A percentile compares a stretch with the other conserved stretches of the same genome.
Conservation (phyloP, 2,113 vertebrate genomes). For the Petrocephalus microphthalmus region DNA sequence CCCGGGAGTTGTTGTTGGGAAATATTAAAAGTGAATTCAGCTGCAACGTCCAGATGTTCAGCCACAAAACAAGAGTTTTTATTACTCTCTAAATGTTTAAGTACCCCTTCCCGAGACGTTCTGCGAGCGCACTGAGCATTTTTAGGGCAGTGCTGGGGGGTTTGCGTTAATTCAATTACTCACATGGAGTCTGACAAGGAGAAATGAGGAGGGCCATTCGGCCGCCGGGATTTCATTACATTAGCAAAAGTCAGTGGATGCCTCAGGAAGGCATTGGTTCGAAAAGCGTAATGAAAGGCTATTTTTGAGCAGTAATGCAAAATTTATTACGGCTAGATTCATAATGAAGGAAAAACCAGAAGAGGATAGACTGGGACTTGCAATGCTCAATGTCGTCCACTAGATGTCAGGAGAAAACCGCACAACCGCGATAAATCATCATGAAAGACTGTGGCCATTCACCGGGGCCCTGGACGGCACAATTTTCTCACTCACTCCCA, state of each 20-base stretch:
- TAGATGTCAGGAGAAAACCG: not conserved
- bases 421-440: not conserved
- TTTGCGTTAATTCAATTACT: not conserved
- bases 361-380: not conserved
- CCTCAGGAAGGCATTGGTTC: not conserved
- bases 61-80: not conserved
- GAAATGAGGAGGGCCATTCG: not conserved
- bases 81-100: constrained; percentile 5
- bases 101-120: not conserved
- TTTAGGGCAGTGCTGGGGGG: not conserved
- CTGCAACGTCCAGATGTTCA: not conserved
- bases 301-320: not conserved
- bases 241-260: not conserved
- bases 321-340: not conserved
- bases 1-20: not conserved
- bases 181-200: not conserved
- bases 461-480: not conserved
- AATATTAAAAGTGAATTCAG: constrained; percentile 1
- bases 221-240: not conserved
- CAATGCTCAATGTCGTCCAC: not conserved
- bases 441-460: not conserved
- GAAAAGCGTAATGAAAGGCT: not conserved
- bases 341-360: not conserved
- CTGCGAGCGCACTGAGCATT: not conserved
- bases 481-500: not conserved